Evolutionary conservation across 2,797 vertebrate genomes (phyloP).

Genomic region (Enoplosus armatus): DNA sequence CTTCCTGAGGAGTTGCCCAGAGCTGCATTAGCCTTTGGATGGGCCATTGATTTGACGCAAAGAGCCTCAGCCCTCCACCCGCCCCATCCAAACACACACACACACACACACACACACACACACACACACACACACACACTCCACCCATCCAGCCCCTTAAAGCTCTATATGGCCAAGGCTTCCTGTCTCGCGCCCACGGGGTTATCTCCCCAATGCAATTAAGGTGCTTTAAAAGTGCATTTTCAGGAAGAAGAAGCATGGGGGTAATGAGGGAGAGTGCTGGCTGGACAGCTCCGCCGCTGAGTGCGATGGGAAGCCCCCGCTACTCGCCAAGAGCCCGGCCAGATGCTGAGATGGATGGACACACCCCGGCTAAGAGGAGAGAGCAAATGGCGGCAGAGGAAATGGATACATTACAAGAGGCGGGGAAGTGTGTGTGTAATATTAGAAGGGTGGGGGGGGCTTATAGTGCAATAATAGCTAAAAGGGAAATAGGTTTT

Average conservation of each 20-base stretch:
- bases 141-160: conserved; percentile 65
- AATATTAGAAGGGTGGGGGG: conserved; percentile 67
- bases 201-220: conserved; percentile 99
- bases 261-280: conserved; percentile 90
- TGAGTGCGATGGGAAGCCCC: conserved; percentile 81
- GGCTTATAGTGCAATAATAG: conserved; percentile 55
- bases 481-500: conserved; percentile 62
- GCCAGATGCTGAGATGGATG: conserved; percentile 66
- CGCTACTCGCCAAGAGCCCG: conserved; percentile 42
- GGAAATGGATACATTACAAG: conserved; percentile 79
- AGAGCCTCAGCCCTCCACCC: conserved; percentile 88
- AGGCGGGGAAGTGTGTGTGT: conserved; percentile 65
- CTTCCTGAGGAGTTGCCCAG: conserved; percentile 98
- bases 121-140: conserved; percentile 59
- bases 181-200: conserved; percentile 96
- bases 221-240: conserved; percentile 97
- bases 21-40: conserved; percentile 96
- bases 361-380: conserved; percentile 68
- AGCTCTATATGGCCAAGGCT: conserved; percentile 90
- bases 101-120: conserved; percentile 63
- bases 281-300: conserved; percentile 80
- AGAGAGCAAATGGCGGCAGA: conserved; percentile 23
- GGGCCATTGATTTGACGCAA: conserved; percentile 97
- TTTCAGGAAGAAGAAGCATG: conserved; percentile 93
- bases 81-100: conserved; percentile 61